Evolutionary conservation across 2,113 vertebrate genomes (phyloP).

Genomic region (Donacobius atricapilla): DNA sequence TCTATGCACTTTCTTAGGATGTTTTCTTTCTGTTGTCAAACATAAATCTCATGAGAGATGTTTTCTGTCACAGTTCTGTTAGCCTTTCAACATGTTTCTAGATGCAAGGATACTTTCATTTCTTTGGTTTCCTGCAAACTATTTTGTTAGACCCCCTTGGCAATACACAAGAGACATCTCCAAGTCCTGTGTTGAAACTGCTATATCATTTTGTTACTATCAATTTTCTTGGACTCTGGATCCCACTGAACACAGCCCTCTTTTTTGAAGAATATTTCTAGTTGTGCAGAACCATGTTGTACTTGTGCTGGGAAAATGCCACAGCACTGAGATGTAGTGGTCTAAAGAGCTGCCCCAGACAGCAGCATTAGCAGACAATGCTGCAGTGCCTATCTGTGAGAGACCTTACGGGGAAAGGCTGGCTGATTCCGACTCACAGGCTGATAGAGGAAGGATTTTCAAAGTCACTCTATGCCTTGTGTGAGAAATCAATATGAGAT

Average conservation of each 20-base stretch:
- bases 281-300: background rate
- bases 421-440: background rate
- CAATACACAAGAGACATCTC: background rate
- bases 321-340: background rate
- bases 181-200: background rate
- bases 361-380: background rate
- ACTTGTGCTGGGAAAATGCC: background rate
- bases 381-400: background rate
- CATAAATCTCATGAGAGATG: background rate
- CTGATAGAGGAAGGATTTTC: background rate
- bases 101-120: background rate
- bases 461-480: background rate
- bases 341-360: background rate
- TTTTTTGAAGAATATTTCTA: background rate
- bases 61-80: constrained; percentile 1
- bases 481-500: background rate
- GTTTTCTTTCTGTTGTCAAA: background rate
- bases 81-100: constrained; percentile 46
- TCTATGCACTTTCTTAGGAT: background rate
- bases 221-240: background rate
- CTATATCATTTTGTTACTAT: background rate
- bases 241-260: background rate
- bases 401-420: background rate
- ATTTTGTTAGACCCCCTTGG: background rate
- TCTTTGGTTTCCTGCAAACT: constrained; percentile 1